Conservation (phyloP, 2,113 vertebrate genomes). For the Herpetotheres cachinnans region DNA sequence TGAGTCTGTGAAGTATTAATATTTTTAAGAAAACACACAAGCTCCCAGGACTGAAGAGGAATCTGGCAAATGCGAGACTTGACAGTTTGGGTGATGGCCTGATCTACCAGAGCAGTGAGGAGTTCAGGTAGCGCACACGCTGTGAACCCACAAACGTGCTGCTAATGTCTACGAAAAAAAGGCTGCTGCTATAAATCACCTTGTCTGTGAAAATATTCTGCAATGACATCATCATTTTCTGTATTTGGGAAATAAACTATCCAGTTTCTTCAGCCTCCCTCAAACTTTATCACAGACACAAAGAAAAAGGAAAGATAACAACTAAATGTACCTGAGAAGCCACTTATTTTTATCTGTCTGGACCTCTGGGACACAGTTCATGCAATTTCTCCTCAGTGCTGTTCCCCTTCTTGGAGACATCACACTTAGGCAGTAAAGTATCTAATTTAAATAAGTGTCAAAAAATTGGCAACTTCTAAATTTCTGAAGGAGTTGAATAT, state of each 20-base stretch:
- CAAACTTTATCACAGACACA: not conserved
- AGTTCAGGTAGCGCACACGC: not conserved
- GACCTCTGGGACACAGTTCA: not conserved
- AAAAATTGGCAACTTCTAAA: not conserved
- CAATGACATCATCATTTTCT: not conserved
- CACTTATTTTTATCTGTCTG: not conserved
- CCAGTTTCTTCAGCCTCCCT: not conserved
- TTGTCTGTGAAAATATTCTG: not conserved
- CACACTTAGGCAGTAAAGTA: not conserved
- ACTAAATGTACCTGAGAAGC: not conserved
- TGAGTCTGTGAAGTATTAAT: not conserved
- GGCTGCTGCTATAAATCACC: not conserved
- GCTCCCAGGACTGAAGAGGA: not conserved
- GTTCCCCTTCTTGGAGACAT: not conserved
- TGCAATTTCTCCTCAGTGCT: not conserved
- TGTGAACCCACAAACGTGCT: accelerated
- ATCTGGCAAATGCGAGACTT: not conserved
- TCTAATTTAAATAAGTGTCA: not conserved
- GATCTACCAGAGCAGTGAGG: not conserved
- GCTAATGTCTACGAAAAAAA: not conserved
- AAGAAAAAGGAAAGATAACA: not conserved
- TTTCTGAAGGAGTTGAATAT: not conserved
- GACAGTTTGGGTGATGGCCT: not conserved
- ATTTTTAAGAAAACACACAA: not conserved
- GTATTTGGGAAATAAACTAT: not conserved